Base-by-base conservation (phyloP, 2,888 invertebrate genomes). In the Nasonovia ribisnigri region DNA sequence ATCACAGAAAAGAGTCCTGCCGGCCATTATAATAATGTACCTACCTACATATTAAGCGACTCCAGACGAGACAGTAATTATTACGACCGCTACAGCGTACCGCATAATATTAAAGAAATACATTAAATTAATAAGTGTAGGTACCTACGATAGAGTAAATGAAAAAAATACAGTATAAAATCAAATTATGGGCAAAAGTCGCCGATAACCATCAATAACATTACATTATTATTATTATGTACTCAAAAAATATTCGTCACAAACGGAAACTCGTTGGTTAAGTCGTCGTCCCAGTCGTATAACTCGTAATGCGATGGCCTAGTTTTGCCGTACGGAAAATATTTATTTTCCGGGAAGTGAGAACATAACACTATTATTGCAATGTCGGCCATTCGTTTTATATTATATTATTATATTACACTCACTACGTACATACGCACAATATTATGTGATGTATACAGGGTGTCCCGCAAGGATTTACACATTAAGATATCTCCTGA, bases 341-440 rank as follows among this genome's bases (percentile, higher is more conserved):
- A 60, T 91, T 84, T 84, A 84, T 91, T 91, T 91, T 84, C 91
- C 54, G 6, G 84, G 84, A 91, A 91, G 54, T 54, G 54, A 26
- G 26, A 57, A 26, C 54, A 54, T 43, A 42, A 84, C 42, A 36
- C 77, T 36, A 43, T 91, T 11, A 46, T 84, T n/a, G 84, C 54
- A 84, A 43, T 84, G 54, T 54, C 91, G 43, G 16, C 84, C n/a
- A 57, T 29, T 91, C 13, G 84, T 91, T 54, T 42, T 84, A 54
- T 42, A 26, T 48, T 67, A 13, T 48, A 42, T 29, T 88, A 43
- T 89, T 86, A 46, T 16, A 67, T 67, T 67, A 77, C 77, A 36
- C 77, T 36, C 36, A 3, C 36, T 77, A 24, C 20, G 36, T 77
- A 36, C 36, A n/a, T n/a, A 16, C 67, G 2, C 67, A n/a, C 1